Evolutionary conservation across 2,113 vertebrate genomes (phyloP).

Genomic region (Heterotilapia buettikoferi): DNA sequence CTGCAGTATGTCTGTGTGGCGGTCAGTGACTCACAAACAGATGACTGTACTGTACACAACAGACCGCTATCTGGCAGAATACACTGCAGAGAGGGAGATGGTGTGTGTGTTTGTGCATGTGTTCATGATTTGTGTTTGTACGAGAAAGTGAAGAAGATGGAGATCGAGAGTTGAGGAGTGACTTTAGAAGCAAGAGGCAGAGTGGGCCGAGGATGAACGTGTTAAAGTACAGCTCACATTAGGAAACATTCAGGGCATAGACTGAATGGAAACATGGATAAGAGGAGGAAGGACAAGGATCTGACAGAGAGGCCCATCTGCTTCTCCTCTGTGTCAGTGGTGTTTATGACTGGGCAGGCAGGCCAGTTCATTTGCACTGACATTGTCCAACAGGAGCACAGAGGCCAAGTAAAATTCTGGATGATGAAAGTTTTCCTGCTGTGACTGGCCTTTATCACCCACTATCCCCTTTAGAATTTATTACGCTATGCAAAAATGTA

Average conservation of each 20-base stretch:
- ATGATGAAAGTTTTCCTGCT: not conserved
- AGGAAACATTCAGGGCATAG: not conserved
- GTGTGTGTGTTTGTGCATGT: not conserved
- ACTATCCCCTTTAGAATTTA: not conserved
- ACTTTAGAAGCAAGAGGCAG: not conserved
- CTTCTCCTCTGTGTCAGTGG: constrained; percentile 19
- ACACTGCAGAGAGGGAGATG: constrained; percentile 11
- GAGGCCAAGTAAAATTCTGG: not conserved
- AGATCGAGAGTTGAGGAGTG: not conserved
- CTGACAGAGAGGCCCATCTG: constrained; percentile 60
- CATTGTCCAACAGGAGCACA: constrained; percentile 27
- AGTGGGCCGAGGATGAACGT: not conserved
- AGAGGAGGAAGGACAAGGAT: constrained; percentile 21
- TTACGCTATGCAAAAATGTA: not conserved
- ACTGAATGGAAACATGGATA: constrained; percentile 17
- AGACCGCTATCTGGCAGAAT: constrained; percentile 40
- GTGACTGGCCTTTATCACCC: not conserved
- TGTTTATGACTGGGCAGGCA: constrained; percentile 38
- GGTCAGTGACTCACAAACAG: constrained; percentile 57
- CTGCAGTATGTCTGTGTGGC: constrained; percentile 1
- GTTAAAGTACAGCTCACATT: not conserved
- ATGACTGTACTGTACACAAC: constrained; percentile 57
- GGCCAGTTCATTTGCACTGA: constrained; percentile 31
- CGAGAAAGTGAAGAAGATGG: not conserved
- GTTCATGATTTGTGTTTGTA: not conserved